Conservation (phyloP, 2,797 vertebrate species). For the Labeo calbasu region DNA sequence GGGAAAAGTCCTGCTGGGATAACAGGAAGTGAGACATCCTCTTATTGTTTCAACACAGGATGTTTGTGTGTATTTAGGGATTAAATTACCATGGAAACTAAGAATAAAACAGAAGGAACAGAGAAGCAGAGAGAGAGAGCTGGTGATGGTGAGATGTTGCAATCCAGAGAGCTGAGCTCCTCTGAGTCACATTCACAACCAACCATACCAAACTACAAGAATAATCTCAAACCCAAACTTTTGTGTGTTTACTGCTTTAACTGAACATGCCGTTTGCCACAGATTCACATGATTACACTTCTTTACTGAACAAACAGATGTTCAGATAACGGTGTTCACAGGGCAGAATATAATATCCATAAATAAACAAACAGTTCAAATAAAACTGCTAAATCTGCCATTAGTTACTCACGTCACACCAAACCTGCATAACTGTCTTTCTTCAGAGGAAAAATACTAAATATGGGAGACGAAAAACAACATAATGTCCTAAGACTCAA, state of each 20-base stretch:
- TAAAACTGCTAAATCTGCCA: background rate
- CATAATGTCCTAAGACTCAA: background rate
- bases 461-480: background rate
- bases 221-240: background rate
- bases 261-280: background rate
- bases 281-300: background rate
- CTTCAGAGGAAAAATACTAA: background rate
- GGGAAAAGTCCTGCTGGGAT: conserved; percentile 30
- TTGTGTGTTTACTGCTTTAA: background rate
- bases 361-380: background rate
- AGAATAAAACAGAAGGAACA: conserved; percentile 15
- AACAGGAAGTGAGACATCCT: conserved; percentile 58
- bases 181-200: no score
- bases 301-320: background rate
- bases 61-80: conserved; percentile 52
- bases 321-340: background rate
- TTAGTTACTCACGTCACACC: background rate
- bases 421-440: background rate
- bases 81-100: conserved; percentile 47
- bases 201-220: background rate
- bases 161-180: background rate
- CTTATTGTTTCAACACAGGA: conserved; percentile 62
- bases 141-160: conserved; percentile 6
- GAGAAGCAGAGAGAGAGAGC: conserved; percentile 10
- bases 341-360: background rate